Percentiles rank a stretch among this genome's conserved stretches.
These are phyloP conservation scores for Piscicola geometra DNA, from an alignment of 2,888 invertebrate genomes.

Conservation along the genomic window DNA sequence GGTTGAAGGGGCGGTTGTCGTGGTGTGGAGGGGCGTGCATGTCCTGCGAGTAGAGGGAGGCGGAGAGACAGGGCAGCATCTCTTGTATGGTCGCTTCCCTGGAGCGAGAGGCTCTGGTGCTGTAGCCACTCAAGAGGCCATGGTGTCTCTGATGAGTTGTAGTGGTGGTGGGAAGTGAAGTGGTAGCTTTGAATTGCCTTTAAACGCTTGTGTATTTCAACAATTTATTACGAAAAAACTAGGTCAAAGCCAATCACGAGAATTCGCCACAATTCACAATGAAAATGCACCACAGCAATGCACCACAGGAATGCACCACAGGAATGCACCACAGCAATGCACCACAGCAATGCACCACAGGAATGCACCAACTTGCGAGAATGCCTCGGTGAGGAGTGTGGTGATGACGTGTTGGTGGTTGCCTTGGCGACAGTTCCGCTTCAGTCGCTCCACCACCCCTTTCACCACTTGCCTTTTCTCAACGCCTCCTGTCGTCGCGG, in stretches of 20 bases:
- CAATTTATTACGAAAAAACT: no score
- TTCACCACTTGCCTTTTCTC: neutral
- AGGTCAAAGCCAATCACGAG: no score
- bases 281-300: no score
- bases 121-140: neutral
- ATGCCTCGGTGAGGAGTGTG: neutral
- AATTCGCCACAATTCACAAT: no score
- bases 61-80: neutral
- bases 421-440: neutral
- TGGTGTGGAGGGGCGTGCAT: neutral
- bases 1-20: neutral
- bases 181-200: no score
- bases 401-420: neutral
- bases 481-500: neutral
- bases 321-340: no score
- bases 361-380: neutral
- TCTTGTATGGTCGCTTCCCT: no score
- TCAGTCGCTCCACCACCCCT: neutral
- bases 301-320: no score
- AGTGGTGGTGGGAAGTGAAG: no score
- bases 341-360: no score
- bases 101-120: no score
- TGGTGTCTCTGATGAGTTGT: neutral
- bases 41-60: neutral
- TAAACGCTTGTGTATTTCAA: no score